Conservation (phyloP, 2,888 invertebrate species). For the Frankliniella fusca region DNA sequence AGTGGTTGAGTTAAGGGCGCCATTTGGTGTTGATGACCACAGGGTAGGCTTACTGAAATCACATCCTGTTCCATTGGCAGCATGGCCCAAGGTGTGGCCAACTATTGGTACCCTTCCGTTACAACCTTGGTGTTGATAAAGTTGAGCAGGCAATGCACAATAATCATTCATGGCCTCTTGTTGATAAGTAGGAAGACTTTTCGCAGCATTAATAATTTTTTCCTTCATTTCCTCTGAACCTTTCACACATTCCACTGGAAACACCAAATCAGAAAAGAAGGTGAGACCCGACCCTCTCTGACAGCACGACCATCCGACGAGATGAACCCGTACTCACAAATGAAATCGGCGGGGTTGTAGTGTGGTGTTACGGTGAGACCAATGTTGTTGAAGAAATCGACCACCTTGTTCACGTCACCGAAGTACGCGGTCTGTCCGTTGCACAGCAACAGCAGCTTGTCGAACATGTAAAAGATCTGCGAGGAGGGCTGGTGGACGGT, state of each 20-base stretch:
- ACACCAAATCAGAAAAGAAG: background rate
- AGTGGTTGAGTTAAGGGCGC: background rate
- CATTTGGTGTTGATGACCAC: background rate
- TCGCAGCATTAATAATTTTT: constrained; percentile 61
- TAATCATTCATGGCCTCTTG: constrained; percentile 51
- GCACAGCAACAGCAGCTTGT: constrained; percentile 65
- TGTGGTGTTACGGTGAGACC: constrained; percentile 68
- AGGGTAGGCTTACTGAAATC: constrained; percentile 35
- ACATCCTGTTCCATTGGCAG: constrained; percentile 40
- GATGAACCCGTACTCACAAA: constrained; percentile 55
- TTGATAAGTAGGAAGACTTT: constrained; percentile 57
- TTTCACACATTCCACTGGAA: constrained; percentile 71
- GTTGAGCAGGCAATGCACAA: constrained; percentile 31
- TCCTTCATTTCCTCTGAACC: constrained; percentile 63
- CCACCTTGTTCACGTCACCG: constrained; percentile 66
- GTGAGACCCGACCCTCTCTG: too few species aligned
- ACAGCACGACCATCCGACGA: background rate
- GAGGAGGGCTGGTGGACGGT: constrained; percentile 81
- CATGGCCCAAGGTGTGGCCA: background rate
- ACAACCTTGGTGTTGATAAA: constrained; percentile 34
- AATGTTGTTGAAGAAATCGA: constrained; percentile 66
- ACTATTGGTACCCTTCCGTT: constrained; percentile 1
- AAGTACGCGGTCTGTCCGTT: constrained; percentile 72
- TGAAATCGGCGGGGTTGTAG: constrained; percentile 82
- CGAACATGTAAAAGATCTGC: constrained; percentile 79